phyloP scores from a whole-genome alignment of 2,888 invertebrate species.

The Lochmaea crataegi region DNA sequence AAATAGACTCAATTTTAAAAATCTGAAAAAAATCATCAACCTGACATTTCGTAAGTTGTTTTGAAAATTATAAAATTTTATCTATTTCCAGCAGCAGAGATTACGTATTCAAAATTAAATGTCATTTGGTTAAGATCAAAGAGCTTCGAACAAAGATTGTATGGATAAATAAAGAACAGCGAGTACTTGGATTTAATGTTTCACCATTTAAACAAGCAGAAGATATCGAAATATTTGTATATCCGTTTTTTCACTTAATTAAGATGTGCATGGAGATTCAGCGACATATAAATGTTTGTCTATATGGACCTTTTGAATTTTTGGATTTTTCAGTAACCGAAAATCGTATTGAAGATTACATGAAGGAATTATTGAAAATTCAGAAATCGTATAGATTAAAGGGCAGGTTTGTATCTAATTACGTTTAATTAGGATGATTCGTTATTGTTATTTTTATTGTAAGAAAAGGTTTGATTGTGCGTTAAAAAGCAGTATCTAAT shows the following conservation, averaged over 20 bases:
- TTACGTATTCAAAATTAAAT: slow-evolving; percentile 82
- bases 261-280: slow-evolving; percentile 81
- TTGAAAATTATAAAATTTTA: neutral
- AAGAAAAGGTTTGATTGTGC: too few species aligned
- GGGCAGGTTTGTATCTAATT: slow-evolving; percentile 65
- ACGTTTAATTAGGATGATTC: too few species aligned
- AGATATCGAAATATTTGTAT: slow-evolving; percentile 78
- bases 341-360: slow-evolving; percentile 80
- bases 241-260: slow-evolving; percentile 78
- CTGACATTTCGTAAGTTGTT: too few species aligned
- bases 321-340: slow-evolving; percentile 84
- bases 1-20: too few species aligned
- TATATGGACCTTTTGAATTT: slow-evolving; percentile 93
- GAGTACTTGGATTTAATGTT: slow-evolving; percentile 83
- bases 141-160: slow-evolving; percentile 80
- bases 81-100: slow-evolving; percentile 69
- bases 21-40: too few species aligned
- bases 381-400: slow-evolving; percentile 82
- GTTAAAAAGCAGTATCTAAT: too few species aligned
- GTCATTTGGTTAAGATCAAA: slow-evolving; percentile 79
- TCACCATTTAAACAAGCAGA: slow-evolving; percentile 82
- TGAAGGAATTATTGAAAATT: slow-evolving; percentile 81
- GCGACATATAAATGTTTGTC: slow-evolving; percentile 86
- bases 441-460: too few species aligned
- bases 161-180: slow-evolving; percentile 93